Percentiles rank a stretch among this genome's conserved stretches.
phyloP scores from a whole-genome alignment of 2,888 invertebrate species.

The Phortica okadai region DNA sequence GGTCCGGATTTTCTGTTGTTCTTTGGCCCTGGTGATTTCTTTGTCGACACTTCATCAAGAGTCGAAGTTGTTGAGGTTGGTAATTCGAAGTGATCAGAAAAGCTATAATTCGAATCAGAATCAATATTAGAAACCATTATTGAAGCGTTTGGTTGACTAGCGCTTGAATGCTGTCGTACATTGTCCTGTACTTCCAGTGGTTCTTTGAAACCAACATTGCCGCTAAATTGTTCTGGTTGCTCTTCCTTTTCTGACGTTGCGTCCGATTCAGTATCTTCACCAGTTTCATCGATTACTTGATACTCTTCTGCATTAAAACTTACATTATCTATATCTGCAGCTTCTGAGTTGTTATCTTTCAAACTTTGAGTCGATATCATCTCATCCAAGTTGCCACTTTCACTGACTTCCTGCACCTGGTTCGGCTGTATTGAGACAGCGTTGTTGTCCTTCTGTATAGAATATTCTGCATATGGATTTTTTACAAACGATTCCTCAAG shows the following conservation, averaged over 20 bases:
- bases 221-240: neutral
- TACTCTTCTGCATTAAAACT: constrained; percentile 30
- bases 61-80: constrained; percentile 49
- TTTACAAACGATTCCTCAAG: constrained; percentile 47
- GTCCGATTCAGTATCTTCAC: constrained; percentile 18
- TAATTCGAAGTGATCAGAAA: constrained; percentile 74
- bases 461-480: constrained; percentile 55
- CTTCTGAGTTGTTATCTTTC: neutral
- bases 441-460: constrained; percentile 7
- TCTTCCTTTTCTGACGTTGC: too few relatives aligned
- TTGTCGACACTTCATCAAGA: neutral
- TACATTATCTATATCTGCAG: constrained; percentile 1
- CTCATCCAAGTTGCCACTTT: constrained; percentile 45
- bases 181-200: neutral
- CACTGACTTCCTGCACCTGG: constrained; percentile 57
- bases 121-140: constrained; percentile 48
- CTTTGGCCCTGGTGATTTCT: too few relatives aligned
- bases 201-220: neutral
- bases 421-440: constrained; percentile 39
- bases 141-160: neutral
- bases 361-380: neutral
- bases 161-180: neutral
- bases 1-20: constrained; percentile 8
- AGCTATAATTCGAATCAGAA: constrained; percentile 76
- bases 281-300: constrained; percentile 24